A percentile compares a stretch with the other conserved stretches of the same genome.
Evolutionary conservation across 1,140 invertebrate genomes (phyloP).

Genomic region (Rhizoglyphus robini): DNA sequence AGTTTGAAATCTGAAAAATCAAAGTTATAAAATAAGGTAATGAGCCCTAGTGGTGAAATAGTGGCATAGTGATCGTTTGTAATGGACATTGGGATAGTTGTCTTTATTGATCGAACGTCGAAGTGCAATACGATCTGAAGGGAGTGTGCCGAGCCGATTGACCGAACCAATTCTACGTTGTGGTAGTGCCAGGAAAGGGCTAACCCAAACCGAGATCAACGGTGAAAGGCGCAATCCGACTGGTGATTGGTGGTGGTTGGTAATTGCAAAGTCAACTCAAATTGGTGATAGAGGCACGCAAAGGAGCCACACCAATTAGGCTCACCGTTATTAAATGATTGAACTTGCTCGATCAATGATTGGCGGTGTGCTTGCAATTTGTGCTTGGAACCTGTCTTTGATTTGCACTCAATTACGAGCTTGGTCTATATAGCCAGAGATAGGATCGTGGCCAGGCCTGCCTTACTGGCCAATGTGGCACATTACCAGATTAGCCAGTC

Average conservation of each 20-base stretch:
- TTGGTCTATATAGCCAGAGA: no score
- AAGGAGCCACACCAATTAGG: not conserved
- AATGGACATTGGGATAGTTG: not conserved
- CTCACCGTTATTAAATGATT: not conserved
- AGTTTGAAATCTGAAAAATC: not conserved
- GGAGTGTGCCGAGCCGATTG: not conserved
- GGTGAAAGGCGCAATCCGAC: not conserved
- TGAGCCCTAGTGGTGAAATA: no score
- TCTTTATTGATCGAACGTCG: no score
- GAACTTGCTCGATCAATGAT: slow-evolving; percentile 8
- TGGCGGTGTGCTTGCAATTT: not conserved
- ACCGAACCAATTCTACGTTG: not conserved
- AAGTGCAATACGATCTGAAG: no score
- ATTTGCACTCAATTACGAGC: not conserved
- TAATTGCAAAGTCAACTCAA: no score
- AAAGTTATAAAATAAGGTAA: not conserved
- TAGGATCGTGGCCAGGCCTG: no score
- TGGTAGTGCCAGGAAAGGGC: not conserved
- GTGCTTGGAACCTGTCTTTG: not conserved
- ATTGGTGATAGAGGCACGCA: not conserved
- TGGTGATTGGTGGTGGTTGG: not conserved
- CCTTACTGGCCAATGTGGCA: no score
- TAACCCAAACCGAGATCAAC: not conserved
- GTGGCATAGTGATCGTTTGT: no score
- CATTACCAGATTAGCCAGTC: slow-evolving; percentile 10